phyloP scores from a whole-genome alignment of 1,140 invertebrate species.

The Prorops nasuta region DNA sequence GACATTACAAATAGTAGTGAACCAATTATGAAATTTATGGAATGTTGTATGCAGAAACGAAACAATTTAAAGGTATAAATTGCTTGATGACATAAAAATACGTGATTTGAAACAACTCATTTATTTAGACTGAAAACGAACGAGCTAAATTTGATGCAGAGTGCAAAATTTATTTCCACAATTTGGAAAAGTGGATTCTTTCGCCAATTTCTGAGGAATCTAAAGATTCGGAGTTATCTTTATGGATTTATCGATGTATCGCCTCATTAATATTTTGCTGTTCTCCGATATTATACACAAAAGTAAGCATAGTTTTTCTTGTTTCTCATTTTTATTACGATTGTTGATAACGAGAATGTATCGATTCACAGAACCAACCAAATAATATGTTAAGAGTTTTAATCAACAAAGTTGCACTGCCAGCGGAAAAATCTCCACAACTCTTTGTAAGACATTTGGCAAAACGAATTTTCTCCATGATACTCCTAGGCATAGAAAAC shows the following conservation, averaged over 20 bases:
- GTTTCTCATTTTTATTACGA: constrained; percentile 8
- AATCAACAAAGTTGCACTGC: constrained; percentile 39
- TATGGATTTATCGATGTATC: constrained; percentile 45
- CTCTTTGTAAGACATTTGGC: constrained; percentile 31
- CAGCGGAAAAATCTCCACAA: constrained; percentile 31
- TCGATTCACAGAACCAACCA: constrained; percentile 37
- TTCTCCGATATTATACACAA: constrained; percentile 39
- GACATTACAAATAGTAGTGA: constrained; percentile 37
- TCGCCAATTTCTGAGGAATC: constrained; percentile 42
- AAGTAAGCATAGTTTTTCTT: constrained; percentile 23
- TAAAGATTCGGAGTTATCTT: constrained; percentile 29
- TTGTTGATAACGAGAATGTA: constrained; percentile 5
- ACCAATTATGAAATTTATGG: constrained; percentile 39
- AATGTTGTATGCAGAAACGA: constrained; percentile 32
- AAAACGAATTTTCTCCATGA: constrained; percentile 41
- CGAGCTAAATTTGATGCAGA: constrained; percentile 27
- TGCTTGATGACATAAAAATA: constrained; percentile 1
- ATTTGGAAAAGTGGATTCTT: constrained; percentile 49
- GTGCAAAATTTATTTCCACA: constrained; percentile 40
- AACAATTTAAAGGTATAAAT: constrained; percentile 32
- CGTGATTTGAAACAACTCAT: constrained; percentile 2
- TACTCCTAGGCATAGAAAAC: constrained; percentile 43
- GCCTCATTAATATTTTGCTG: constrained; percentile 44
- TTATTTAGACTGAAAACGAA: constrained; percentile 18
- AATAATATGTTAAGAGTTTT: constrained; percentile 40